Base-by-base conservation (phyloP, 2,113 vertebrate species). In the Nettapus auritus region DNA sequence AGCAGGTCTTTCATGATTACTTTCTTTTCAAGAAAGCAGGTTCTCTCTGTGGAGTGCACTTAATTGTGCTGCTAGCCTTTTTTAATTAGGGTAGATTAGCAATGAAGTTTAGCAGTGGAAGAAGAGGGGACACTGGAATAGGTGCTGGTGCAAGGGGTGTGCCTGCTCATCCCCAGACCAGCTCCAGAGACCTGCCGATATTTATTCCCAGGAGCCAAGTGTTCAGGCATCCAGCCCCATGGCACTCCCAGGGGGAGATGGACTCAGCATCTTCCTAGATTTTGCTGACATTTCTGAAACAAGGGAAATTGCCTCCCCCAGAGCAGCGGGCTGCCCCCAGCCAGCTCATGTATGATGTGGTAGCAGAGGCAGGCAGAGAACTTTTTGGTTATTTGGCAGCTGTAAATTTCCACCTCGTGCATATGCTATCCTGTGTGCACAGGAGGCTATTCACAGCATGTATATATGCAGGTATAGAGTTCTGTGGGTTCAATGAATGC, bases 51-150 rank as follows among this genome's bases (percentile, higher is more conserved):
- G 1, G 60, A 88, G 21, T 9, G 0, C 53, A 36, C 71, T 88
- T 91, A 91, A 95, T 95, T 90, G 83, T 68, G 53, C 83, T 62
- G 75, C 38, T 88, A 60, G 83, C 55, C 66, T 64, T 84, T 89
- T 96, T 92, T 93, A 93, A 96, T 94, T 86, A 95, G 74, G 71
- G 53, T 91, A n/a, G 91, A 94, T 88, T 79, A 53, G 85, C 93
- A 91, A 94, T 82, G 23, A 62, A 78, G 79, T 87, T 86, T 38
- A 17, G 21, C 60, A 40, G 73, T 23, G 55, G 77, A 56, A 70
- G 10, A 68, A 92, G 48, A 57, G 42, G 23, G 79, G 73, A 40
- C 82, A 29, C 40, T 73, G 83, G 64, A 76, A 76, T 84, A 92
- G 75, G 71, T 86, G 73, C 76, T 73, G 71, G 53, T 48, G 77